Conservation (phyloP, 2,113 vertebrate species). For the Forbesichthys papilliferus region DNA sequence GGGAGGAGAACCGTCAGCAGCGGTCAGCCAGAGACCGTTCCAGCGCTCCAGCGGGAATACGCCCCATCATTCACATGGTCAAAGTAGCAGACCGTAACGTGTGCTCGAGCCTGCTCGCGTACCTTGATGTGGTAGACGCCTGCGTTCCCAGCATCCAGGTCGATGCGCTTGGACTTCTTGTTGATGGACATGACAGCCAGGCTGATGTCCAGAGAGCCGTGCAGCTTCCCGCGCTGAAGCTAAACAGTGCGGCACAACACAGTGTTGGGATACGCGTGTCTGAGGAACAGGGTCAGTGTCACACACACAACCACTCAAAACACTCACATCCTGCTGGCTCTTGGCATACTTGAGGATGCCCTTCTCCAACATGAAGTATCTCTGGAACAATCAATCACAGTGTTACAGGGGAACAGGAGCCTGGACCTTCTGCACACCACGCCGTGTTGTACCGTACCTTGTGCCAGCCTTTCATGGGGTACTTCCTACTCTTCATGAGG, state of each 20-base stretch:
- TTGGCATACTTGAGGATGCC: slow-evolving; percentile 88
- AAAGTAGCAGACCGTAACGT: too few species aligned
- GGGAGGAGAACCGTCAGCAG: not conserved
- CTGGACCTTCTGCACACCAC: not conserved
- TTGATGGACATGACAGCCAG: slow-evolving; percentile 92
- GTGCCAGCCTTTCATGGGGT: slow-evolving; percentile 95
- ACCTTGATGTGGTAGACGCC: slow-evolving; percentile 93
- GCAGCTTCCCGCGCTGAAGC: slow-evolving; percentile 87
- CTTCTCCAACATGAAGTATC: slow-evolving; percentile 88
- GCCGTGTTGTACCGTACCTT: slow-evolving; percentile 74
- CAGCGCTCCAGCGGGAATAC: too few species aligned
- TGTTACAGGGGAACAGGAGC: not conserved
- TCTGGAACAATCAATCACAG: slow-evolving; percentile 63
- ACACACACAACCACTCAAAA: not conserved
- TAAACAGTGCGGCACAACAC: slow-evolving; percentile 42
- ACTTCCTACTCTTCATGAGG: slow-evolving; percentile 94
- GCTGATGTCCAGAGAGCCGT: slow-evolving; percentile 87
- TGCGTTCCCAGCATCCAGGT: slow-evolving; percentile 88
- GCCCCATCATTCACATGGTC: too few species aligned
- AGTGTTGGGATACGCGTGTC: not conserved
- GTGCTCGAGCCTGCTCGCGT: not conserved
- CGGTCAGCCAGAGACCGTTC: not conserved
- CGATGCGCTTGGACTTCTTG: slow-evolving; percentile 88
- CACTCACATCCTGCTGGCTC: slow-evolving; percentile 87
- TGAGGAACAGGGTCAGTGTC: not conserved